Percentiles rank a stretch among this genome's conserved stretches.
These are phyloP conservation scores for Ornithoptera priamus DNA, from an alignment of 2,888 invertebrate species.

Conservation along the genomic window DNA sequence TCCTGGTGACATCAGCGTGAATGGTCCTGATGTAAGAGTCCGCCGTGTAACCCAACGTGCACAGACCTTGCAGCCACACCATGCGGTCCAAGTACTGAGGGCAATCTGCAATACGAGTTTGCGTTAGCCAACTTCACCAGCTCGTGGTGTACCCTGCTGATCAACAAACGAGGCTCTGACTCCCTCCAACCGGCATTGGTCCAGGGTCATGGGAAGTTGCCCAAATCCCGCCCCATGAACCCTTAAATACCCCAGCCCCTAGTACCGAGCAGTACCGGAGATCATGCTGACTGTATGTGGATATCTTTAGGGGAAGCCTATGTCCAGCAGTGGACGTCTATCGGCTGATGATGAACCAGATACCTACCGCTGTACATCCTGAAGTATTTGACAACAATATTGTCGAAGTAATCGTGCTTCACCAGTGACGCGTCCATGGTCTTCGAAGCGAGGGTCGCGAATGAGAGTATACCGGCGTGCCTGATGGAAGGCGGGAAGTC, in stretches of 20 bases:
- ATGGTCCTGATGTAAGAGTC: constrained; percentile 63
- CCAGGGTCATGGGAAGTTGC: too few relatives aligned
- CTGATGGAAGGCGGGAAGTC: constrained; percentile 77
- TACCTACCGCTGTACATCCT: constrained; percentile 84
- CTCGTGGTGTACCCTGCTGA: too few relatives aligned
- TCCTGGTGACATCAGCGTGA: constrained; percentile 59
- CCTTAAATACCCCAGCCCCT: too few relatives aligned
- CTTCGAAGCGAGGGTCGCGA: constrained; percentile 84
- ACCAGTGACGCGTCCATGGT: constrained; percentile 78
- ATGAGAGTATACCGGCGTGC: constrained; percentile 84
- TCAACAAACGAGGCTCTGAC: too few relatives aligned
- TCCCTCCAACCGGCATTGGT: too few relatives aligned
- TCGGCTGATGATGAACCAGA: too few relatives aligned
- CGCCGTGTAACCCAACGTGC: constrained; percentile 75
- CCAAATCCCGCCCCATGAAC: too few relatives aligned
- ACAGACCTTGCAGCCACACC: constrained; percentile 85
- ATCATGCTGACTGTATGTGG: too few relatives aligned
- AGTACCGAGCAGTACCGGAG: too few relatives aligned
- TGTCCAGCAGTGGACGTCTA: too few relatives aligned
- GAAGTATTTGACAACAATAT: constrained; percentile 85
- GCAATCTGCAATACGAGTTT: constrained; percentile 69
- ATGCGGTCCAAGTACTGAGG: constrained; percentile 84
- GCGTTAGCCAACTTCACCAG: too few relatives aligned
- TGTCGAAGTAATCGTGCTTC: constrained; percentile 83
- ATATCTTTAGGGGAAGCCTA: too few relatives aligned